Evolutionary conservation across 2,797 vertebrate genomes (phyloP), one percentile per base, ranked within the genome.

Genomic region (Acomys russatus): DNA sequence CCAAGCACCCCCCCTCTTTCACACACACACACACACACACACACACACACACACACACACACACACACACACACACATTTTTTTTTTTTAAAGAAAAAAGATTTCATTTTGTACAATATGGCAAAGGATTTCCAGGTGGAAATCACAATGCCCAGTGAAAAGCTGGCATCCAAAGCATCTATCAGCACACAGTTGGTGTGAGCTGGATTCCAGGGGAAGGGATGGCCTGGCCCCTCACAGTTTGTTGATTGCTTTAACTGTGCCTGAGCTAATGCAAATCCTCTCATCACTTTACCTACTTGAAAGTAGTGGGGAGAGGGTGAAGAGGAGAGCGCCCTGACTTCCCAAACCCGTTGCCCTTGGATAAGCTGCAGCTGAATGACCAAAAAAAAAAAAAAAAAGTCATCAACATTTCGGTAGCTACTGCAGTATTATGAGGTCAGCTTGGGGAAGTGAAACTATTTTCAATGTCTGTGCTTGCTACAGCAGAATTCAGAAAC

Each of bases 401-500:
- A n/a, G n/a, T 74, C 61, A 78, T 90, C 77, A 83, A 77, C 23
- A 90, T 94, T 91, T 94, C 92, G 96, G 79, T 83, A 92, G 83
- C 68, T 89, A 59, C 54, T 56, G 20, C 11, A 73, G 66, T 35
- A 88, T 66, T 93, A 83, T 54, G 70, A 96, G 94, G 56, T 38
- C 92, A 92, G 38, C 71, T 88, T 94, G 84, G 61, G 56, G 12
- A 33, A 94, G 66, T 9, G 61, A 20, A 92, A 95, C 93, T 90
- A 64, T 92, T 97, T 97, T 94, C 95, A 95, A 17, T 8, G 38
- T 7, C 70, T 93, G 77, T 96, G 91, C 95, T 96, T 91, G 61
- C 89, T 88, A 90, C 91, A 94, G 94, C 93, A 96, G 92, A 97
- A 95, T 93, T 97, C 56, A 82, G 71, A 66, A 83, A 74, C 49